Percentiles rank a stretch among this genome's conserved stretches.
phyloP scores from a whole-genome alignment of 2,797 vertebrate genomes.

The Megaceryle alcyon region DNA sequence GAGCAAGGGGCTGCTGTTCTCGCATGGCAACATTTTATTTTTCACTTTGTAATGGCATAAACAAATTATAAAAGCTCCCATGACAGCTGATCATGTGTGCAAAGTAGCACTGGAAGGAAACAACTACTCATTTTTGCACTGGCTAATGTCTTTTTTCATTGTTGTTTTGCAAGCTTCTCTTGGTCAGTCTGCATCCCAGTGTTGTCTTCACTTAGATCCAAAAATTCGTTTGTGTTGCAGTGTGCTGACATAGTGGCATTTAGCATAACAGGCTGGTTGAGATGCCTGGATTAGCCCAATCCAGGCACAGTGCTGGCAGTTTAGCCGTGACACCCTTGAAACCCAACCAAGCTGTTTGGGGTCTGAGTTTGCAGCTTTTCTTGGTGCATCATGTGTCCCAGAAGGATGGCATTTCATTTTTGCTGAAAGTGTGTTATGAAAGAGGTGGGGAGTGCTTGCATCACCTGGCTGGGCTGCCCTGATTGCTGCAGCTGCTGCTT shows the following conservation, averaged over 20 bases:
- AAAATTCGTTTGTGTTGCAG: too few species aligned
- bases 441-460: neutral
- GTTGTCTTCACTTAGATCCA: accelerated
- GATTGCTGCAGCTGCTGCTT: accelerated
- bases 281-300: neutral
- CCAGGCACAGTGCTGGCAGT: neutral
- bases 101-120: neutral
- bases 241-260: too few species aligned
- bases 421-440: neutral
- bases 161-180: neutral
- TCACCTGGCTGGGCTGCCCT: neutral
- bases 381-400: accelerated
- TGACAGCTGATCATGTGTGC: neutral
- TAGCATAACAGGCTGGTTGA: neutral
- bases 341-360: neutral
- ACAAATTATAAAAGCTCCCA: neutral
- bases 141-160: neutral
- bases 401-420: neutral
- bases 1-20: neutral
- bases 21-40: neutral
- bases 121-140: neutral
- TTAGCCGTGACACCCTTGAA: neutral
- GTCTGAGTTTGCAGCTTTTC: neutral
- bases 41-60: neutral
- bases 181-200: neutral